Evolutionary conservation across 1,140 invertebrate species (phyloP), one percentile per base, ranked within the genome.

Genomic region (Andricus grossulariae): DNA sequence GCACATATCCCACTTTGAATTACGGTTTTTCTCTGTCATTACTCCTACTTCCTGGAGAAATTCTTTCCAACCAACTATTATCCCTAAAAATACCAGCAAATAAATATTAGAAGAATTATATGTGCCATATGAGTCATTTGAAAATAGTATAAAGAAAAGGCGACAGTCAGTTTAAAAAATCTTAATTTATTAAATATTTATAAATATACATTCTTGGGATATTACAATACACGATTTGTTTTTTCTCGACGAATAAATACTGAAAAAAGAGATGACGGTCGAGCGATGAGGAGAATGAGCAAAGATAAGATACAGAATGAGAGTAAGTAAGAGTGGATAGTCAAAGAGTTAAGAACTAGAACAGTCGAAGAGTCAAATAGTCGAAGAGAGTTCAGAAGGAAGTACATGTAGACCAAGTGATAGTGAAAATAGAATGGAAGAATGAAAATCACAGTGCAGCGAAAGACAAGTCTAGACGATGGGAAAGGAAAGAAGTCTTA

Each of bases 171-270:
- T 84, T 32, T 85, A 76, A 74, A 81, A 81, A 73, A 82, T 81
- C 85, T 88, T 87, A 82, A 86, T 88, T 88, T 88, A 88, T 88
- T 88, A 85, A 80, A 83, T 85, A 82, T 85, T 81, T 86, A 86
- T 85, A 86, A 86, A 87, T 86, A 84, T 85, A 86, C 83, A 85
- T 84, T 82, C 74, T 84, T 77, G 75, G 77, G 84, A 85, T 83
- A 86, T 85, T 83, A 80, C 80, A 81, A 77, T 83, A 80, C 77
- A 79, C 76, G 80, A 78, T 77, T 81, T 85, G 77, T 75, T 60
- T 77, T 83, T 81, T 86, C 25, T 79, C 72, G 76, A 66, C 79
- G 80, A 82, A 76, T 80, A 83, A 84, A 85, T 85, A 81, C 79
- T 82, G 81, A 85, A 82, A 82, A 76, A 57, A 51, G 50, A 55